Evolutionary conservation across 2,888 invertebrate species (phyloP).

Genomic region (Scaptomyza caliginosa): DNA sequence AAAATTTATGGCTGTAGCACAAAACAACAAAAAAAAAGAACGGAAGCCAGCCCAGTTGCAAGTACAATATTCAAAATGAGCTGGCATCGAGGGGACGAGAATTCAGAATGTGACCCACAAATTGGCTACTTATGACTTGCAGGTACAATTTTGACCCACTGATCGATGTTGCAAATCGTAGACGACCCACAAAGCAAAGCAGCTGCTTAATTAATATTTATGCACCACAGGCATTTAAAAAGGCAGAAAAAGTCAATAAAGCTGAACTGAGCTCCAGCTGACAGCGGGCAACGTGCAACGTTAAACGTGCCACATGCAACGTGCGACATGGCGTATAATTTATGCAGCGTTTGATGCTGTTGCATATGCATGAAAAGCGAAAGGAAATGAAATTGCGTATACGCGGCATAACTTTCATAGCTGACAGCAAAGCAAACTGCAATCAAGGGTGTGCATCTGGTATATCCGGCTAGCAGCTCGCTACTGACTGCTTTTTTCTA

Average conservation of each 20-base stretch:
- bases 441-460: constrained; percentile 12
- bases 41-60: constrained; percentile 12
- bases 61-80: neutral
- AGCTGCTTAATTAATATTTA: constrained; percentile 51
- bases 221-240: constrained; percentile 24
- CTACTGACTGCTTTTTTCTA: constrained; percentile 14
- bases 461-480: neutral
- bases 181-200: constrained; percentile 36
- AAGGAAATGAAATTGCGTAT: constrained; percentile 37
- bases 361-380: constrained; percentile 66
- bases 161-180: constrained; percentile 48
- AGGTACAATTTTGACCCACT: constrained; percentile 44
- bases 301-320: constrained; percentile 29
- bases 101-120: constrained; percentile 61
- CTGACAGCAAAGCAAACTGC: constrained; percentile 11
- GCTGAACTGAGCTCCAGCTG: constrained; percentile 24
- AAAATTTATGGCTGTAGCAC: constrained; percentile 56
- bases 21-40: neutral
- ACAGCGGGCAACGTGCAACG: constrained; percentile 38
- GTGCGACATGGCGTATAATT: constrained; percentile 65
- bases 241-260: constrained; percentile 46
- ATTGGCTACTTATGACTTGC: constrained; percentile 27
- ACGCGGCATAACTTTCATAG: constrained; percentile 7
- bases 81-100: neutral
- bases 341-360: constrained; percentile 72